A percentile compares a stretch with the other conserved stretches of the same genome.
Evolutionary conservation across 2,888 invertebrate species (phyloP).

Genomic region (Atrina japonica): DNA sequence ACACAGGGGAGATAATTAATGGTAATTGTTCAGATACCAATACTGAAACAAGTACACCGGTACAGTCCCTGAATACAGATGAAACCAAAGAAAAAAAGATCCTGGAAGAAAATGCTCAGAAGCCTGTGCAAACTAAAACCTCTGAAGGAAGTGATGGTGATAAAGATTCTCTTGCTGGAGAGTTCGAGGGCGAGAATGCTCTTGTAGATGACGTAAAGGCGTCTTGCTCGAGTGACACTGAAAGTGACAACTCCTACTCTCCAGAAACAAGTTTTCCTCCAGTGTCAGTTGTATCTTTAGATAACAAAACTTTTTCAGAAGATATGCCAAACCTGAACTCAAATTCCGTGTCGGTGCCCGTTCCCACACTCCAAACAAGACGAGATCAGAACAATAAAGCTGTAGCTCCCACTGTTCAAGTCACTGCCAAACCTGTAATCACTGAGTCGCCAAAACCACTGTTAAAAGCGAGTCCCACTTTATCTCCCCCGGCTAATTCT

Average conservation of each 20-base stretch:
- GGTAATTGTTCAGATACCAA: no score
- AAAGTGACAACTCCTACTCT: constrained; percentile 36
- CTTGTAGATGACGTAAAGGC: neutral
- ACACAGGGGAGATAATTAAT: neutral
- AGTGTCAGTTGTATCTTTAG: constrained; percentile 46
- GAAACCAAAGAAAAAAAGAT: neutral
- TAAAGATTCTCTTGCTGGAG: constrained; percentile 32
- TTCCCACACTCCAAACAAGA: no score
- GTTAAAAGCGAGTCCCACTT: no score
- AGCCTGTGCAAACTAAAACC: neutral
- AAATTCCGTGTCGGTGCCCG: no score
- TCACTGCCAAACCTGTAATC: no score
- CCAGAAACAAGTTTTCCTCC: constrained; percentile 51
- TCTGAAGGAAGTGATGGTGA: constrained; percentile 2
- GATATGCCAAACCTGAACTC: neutral
- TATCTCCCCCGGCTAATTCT: no score
- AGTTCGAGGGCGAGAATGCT: constrained; percentile 17
- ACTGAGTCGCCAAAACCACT: no score
- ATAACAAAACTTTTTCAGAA: constrained; percentile 9
- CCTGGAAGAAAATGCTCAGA: constrained; percentile 15
- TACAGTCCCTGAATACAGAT: no score
- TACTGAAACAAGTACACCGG: no score
- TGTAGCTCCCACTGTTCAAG: no score
- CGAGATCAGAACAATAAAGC: no score
- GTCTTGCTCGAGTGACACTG: neutral